Evolutionary conservation across 2,888 invertebrate species (phyloP).

Genomic region (Calliopum simillimum): DNA sequence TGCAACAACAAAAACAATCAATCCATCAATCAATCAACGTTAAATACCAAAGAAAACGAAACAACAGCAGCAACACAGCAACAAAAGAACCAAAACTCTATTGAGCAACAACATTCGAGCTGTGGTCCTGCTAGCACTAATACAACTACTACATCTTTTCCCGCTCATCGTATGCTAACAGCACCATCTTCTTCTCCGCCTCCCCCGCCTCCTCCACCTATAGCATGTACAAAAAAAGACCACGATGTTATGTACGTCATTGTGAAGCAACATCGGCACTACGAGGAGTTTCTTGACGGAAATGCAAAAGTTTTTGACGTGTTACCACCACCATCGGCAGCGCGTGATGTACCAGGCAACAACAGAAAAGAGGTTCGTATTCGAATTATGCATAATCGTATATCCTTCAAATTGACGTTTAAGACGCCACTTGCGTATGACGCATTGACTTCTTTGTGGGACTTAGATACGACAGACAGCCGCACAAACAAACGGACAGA

Average conservation of each 20-base stretch:
- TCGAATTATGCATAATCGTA: constrained; percentile 21
- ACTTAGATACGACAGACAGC: background rate
- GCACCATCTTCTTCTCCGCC: constrained; percentile 31
- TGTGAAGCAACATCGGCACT: constrained; percentile 56
- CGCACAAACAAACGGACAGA: constrained; percentile 15
- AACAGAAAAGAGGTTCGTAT: constrained; percentile 48
- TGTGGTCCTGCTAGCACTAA: constrained; percentile 70
- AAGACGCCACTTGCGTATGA: constrained; percentile 32
- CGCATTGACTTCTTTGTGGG: background rate
- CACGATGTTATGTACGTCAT: constrained; percentile 49
- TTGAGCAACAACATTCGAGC: constrained; percentile 72
- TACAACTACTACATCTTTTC: background rate
- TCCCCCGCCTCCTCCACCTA: constrained; percentile 38
- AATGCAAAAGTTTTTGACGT: constrained; percentile 57
- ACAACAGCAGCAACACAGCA: constrained; percentile 31
- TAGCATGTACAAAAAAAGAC: background rate
- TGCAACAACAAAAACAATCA: constrained; percentile 36
- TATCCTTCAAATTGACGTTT: constrained; percentile 14
- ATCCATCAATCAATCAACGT: constrained; percentile 48
- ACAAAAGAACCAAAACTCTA: constrained; percentile 39
- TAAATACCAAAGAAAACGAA: constrained; percentile 50
- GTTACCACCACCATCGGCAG: constrained; percentile 43
- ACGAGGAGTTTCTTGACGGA: constrained; percentile 60
- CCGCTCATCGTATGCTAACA: background rate
- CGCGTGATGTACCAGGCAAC: constrained; percentile 45